A percentile compares a stretch with the other conserved stretches of the same genome.
These are phyloP conservation scores for Mechanitis mazaeus DNA, from an alignment of 2,888 invertebrate species.

Conservation along the genomic window DNA sequence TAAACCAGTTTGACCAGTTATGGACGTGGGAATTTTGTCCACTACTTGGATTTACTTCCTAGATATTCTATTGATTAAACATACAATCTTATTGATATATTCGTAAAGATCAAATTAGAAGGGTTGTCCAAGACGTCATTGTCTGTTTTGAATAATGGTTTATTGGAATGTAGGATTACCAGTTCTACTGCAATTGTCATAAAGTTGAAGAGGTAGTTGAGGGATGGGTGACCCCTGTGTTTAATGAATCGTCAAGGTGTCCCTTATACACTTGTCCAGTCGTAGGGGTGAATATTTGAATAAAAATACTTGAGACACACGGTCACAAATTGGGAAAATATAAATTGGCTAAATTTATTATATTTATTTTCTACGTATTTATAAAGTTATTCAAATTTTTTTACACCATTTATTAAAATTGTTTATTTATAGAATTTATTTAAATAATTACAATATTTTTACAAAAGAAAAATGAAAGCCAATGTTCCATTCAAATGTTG, in stretches of 20 bases:
- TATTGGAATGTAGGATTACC: not conserved
- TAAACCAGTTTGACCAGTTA: conserved; percentile 67
- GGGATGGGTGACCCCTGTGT: not conserved
- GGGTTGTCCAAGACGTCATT: not conserved
- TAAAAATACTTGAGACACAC: conserved; percentile 12
- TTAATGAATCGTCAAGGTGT: conserved; percentile 24
- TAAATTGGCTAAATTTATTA: too few species aligned
- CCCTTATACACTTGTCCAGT: conserved; percentile 40
- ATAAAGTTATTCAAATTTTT: too few species aligned
- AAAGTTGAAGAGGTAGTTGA: not conserved
- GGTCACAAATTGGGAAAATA: not conserved
- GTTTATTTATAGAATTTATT: too few species aligned
- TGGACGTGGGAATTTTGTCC: conserved; percentile 62
- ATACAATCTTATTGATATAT: not conserved
- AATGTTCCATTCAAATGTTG: too few species aligned
- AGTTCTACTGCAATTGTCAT: not conserved
- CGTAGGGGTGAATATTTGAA: conserved; percentile 21
- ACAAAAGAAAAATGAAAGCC: too few species aligned
- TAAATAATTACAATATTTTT: too few species aligned
- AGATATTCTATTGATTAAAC: not conserved
- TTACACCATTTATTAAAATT: too few species aligned
- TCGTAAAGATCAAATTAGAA: not conserved
- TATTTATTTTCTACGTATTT: too few species aligned
- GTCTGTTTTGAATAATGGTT: not conserved
- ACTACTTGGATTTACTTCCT: conserved; percentile 34